Evolutionary conservation across 2,113 vertebrate genomes (phyloP).

Genomic region (Bothrops jararaca): DNA sequence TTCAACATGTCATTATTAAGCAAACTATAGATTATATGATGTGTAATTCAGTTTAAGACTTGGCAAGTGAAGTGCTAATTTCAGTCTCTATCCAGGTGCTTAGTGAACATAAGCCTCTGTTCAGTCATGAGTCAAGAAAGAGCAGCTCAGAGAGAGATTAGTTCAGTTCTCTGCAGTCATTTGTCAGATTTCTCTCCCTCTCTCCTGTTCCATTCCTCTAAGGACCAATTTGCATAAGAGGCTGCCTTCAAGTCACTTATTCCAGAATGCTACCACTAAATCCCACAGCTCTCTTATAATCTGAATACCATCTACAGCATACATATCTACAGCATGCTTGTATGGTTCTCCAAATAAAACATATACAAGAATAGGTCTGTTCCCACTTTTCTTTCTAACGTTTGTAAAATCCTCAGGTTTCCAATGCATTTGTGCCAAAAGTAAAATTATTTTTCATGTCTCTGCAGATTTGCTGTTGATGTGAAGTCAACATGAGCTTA

Average conservation of each 20-base stretch:
- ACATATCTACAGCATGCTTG: neutral
- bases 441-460: neutral
- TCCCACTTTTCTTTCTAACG: neutral
- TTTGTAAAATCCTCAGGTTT: neutral
- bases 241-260: neutral
- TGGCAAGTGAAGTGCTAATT: neutral
- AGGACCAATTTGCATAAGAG: constrained; percentile 18
- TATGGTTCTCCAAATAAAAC: constrained; percentile 1
- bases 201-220: constrained; percentile 1
- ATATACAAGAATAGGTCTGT: neutral
- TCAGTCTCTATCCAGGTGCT: neutral
- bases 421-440: neutral
- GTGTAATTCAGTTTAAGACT: neutral
- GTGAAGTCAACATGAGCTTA: constrained; percentile 1
- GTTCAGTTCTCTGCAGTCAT: neutral
- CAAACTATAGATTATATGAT: neutral
- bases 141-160: neutral
- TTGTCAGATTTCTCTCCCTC: constrained; percentile 23
- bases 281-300: neutral
- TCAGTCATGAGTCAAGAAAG: neutral
- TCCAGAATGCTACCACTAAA: neutral
- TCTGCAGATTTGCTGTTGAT: neutral
- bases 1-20: neutral
- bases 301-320: neutral
- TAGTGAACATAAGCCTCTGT: neutral